A percentile compares a stretch with the other conserved stretches of the same genome.
Evolutionary conservation across 2,113 vertebrate genomes (phyloP).

Genomic region (Hyaena hyaena): DNA sequence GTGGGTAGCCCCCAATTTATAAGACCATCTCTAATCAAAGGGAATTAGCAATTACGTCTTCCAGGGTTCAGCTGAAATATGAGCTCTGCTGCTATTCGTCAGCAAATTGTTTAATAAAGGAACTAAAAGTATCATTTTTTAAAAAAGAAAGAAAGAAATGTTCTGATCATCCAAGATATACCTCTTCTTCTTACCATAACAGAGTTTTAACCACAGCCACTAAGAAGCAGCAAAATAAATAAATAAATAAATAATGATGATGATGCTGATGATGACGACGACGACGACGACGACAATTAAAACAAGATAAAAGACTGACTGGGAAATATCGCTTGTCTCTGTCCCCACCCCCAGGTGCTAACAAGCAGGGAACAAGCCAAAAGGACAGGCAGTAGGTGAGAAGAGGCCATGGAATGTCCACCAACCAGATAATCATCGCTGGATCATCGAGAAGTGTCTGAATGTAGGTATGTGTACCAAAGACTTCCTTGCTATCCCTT

Average conservation of each 20-base stretch:
- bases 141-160: neutral
- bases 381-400: neutral
- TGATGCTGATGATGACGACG: too few species aligned
- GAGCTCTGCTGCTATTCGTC: neutral
- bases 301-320: neutral
- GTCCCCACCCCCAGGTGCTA: conserved; percentile 32
- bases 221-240: neutral
- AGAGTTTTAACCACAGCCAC: neutral
- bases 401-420: conserved; percentile 52
- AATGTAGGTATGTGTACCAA: conserved; percentile 74
- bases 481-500: accelerated
- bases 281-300: too few species aligned
- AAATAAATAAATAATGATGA: too few species aligned
- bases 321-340: conserved; percentile 28
- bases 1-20: neutral
- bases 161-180: neutral
- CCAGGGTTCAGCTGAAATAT: neutral
- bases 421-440: conserved; percentile 39
- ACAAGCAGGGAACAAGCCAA: neutral
- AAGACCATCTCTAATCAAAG: neutral
- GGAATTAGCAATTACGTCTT: neutral
- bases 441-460: conserved; percentile 57
- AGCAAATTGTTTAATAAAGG: neutral
- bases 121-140: neutral
- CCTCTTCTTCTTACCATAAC: neutral